Evolutionary conservation across 2,888 invertebrate species (phyloP).

Genomic region (Entomobrya proxima): DNA sequence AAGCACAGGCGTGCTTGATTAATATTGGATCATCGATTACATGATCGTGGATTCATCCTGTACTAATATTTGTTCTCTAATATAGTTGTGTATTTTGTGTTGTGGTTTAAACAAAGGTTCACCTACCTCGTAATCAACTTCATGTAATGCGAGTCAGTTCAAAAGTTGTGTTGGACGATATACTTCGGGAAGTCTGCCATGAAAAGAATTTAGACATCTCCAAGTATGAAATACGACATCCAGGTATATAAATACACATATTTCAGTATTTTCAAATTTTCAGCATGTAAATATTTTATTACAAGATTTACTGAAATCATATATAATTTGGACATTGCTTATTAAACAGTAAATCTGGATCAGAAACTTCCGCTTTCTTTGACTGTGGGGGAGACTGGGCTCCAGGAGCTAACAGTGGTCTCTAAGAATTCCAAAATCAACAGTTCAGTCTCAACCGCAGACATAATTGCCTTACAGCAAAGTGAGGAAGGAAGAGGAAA

Average conservation of each 20-base stretch:
- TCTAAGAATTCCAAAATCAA: slow-evolving; percentile 78
- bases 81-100: neutral
- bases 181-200: slow-evolving; percentile 85
- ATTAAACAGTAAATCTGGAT: slow-evolving; percentile 80
- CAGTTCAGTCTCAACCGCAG: slow-evolving; percentile 76
- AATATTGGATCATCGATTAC: neutral
- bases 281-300: slow-evolving; percentile 26
- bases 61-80: neutral
- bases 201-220: slow-evolving; percentile 86
- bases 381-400: slow-evolving; percentile 82
- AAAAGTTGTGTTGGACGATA: slow-evolving; percentile 83
- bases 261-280: neutral
- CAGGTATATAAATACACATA: slow-evolving; percentile 78
- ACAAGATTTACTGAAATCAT: slow-evolving; percentile 12
- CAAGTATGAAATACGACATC: slow-evolving; percentile 87
- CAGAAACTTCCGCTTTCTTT: slow-evolving; percentile 81
- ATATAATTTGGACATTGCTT: neutral
- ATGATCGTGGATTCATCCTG: neutral
- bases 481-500: slow-evolving; percentile 80
- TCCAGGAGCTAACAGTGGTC: slow-evolving; percentile 83
- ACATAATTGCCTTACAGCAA: slow-evolving; percentile 81
- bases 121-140: slow-evolving; percentile 87
- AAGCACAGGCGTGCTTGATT: neutral
- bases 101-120: slow-evolving; percentile 79
- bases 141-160: slow-evolving; percentile 87